Evolutionary conservation across 2,113 vertebrate species (phyloP).

Genomic region (Budorcas taxicolor): DNA sequence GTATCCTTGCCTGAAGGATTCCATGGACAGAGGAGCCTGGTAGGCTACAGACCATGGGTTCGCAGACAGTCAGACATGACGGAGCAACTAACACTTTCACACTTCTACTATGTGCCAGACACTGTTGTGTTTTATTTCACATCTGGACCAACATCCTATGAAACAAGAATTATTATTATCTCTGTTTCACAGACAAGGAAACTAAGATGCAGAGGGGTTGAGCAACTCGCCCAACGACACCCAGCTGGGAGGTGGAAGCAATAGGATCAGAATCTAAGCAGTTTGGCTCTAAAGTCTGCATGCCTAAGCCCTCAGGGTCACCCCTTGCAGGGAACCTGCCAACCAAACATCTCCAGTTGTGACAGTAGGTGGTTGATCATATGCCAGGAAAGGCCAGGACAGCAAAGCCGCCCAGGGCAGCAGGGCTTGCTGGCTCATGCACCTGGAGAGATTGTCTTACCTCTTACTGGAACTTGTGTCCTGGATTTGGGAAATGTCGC

Average conservation of each 20-base stretch:
- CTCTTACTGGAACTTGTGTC: neutral
- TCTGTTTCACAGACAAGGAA: neutral
- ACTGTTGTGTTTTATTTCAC: too few relatives aligned
- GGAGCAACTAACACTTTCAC: neutral
- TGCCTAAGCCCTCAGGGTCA: too few relatives aligned
- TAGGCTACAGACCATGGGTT: neutral
- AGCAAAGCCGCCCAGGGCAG: too few relatives aligned
- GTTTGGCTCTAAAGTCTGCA: neutral
- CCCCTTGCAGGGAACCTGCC: neutral
- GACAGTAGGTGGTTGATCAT: neutral
- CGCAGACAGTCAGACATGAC: neutral
- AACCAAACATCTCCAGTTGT: neutral
- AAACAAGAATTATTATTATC: neutral
- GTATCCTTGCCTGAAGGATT: neutral
- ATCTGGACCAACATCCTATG: neutral
- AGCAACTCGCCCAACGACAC: neutral
- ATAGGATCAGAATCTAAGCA: neutral
- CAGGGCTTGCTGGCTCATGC: accelerated
- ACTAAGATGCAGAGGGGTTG: neutral
- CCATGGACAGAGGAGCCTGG: neutral
- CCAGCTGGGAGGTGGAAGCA: neutral
- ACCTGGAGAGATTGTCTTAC: neutral
- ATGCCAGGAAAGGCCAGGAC: accelerated
- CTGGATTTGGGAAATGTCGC: neutral
- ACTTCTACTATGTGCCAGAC: neutral